Base-by-base conservation (phyloP, 2,888 invertebrate genomes). In the Troglohyphantes excavatus region DNA sequence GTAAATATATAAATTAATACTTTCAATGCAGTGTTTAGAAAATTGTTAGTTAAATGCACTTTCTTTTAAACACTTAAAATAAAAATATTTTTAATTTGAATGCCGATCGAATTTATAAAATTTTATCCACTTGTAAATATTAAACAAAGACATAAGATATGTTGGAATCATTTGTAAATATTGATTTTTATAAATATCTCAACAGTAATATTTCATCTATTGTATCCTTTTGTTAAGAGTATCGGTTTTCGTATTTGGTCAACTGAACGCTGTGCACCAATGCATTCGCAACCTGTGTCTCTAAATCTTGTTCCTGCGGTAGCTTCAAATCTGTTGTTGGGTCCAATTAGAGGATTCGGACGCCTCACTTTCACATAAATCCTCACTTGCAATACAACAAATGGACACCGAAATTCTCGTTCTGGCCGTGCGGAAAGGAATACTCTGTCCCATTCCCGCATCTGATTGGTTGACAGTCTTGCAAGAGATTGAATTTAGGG, bases 321-420 rank as follows among this genome's bases (percentile, higher is more conserved):
- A n/a, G 68, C 78, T 78, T 78, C 78, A 78, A 78, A 65, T 65
- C 39, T 63, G 63, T 81, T 81, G 81, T 81, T 78, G 39, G n/a
- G 53, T 72, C 82, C 82, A 82, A 82, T 82, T 82, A 82, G 70
- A 61, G 72, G 29, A 19, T 27, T 53, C 26, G 68, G 67, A 33
- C 23, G 39, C 33, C 70, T 33, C 67, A 59, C n/a, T 59, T 61
- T 59, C 70, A 29, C 82, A 39, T 61, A 82, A 82, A 82, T 82
- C 59, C 13, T 81, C 78, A 65, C 61, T 13, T 27, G 29, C 59
- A 59, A 53, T 59, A 61, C 75, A 2, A 75, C 75, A 59, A 59
- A 75, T 61, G 33, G 33, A 2, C 63, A 43, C 78, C 23, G 78
- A 65, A 78, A 65, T 65, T 65, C 78, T 11, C 65, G 26, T 72